Evolutionary conservation across 35 echinoderm and acorn worm genomes (phyloP), one percentile per base, ranked within the genome.

Genomic region (Amphiura filiformis): DNA sequence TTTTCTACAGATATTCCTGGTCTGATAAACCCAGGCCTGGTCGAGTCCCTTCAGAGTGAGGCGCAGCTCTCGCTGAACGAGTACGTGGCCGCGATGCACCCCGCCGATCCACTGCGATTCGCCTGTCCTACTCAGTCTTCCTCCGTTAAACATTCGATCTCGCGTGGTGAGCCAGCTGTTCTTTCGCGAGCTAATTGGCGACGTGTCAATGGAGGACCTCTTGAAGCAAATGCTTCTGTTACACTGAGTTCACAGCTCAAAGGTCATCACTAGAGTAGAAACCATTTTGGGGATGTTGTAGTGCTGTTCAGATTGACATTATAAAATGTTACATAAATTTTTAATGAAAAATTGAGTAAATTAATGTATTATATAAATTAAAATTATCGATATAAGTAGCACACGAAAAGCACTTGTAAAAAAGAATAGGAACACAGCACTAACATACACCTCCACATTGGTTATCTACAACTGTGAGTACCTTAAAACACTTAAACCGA

Each of bases 51-150:
- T 70, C 96, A 99, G 87, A 93, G 96, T 78, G 80, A 92, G 36
- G 91, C 93, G 39, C 96, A 99, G 64, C 87, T 99, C 37, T 75
- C 84, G 28, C 83, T 99, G 87, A 91, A 87, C 26, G 96, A 98
- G 89, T 98, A 98, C 81, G 92, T 94, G 39, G 83, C 96, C 34
- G 92, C 96, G 22, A 94, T 92, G 93, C 93, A 94, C 84, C 96
- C 96, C 56, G 75, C 65, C 30, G 96, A 98, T 84, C 96, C 93
- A 0, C 90, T 98, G 39, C 93, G 96, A 78, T 98, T 98, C 47
- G 96, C 96, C 86, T 89, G 87, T 98, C 76, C 84, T 98, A 33
- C 93, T 98, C 78, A 92, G 96, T 90, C 96, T 98, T 83, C 96
- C 96, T 77, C 90, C 96, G 47, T 84, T 98, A 42, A 94, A 98